Evolutionary conservation across 2,888 invertebrate genomes (phyloP).

Genomic region (Drosophila subsilvestris): DNA sequence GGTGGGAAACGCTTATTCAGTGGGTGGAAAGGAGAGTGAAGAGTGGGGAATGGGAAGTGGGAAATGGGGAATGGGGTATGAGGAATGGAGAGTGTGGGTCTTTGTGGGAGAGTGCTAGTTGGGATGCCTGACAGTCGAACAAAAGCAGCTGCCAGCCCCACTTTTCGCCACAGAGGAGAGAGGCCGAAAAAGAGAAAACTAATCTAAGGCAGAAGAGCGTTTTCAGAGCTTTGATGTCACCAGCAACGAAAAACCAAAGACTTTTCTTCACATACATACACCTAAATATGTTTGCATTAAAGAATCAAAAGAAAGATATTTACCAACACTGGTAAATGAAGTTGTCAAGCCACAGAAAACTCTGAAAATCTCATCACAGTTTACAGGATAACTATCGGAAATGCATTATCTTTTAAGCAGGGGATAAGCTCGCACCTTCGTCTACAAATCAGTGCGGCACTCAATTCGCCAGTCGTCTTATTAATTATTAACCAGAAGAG

Average conservation of each 20-base stretch:
- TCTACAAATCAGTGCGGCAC: too few species aligned
- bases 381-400: too few species aligned
- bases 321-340: too few species aligned
- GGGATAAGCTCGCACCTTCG: too few species aligned
- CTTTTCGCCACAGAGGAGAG: slow-evolving; percentile 27
- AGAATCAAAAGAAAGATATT: too few species aligned
- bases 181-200: slow-evolving; percentile 8
- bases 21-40: not conserved
- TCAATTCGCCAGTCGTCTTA: too few species aligned
- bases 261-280: slow-evolving; percentile 1
- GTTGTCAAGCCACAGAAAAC: too few species aligned
- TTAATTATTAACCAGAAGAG: too few species aligned
- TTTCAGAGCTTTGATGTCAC: slow-evolving; percentile 37
- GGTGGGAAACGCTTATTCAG: slow-evolving; percentile 14
- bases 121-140: slow-evolving; percentile 27
- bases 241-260: slow-evolving; percentile 27
- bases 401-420: too few species aligned
- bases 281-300: too few species aligned
- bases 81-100: too few species aligned
- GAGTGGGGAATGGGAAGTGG: not conserved
- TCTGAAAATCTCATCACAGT: too few species aligned
- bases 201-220: slow-evolving; percentile 28
- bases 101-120: not conserved
- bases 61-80: not conserved
- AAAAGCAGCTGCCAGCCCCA: slow-evolving; percentile 32